phyloP scores from a whole-genome alignment of 2,797 vertebrate genomes.

The Pristis pectinata region DNA sequence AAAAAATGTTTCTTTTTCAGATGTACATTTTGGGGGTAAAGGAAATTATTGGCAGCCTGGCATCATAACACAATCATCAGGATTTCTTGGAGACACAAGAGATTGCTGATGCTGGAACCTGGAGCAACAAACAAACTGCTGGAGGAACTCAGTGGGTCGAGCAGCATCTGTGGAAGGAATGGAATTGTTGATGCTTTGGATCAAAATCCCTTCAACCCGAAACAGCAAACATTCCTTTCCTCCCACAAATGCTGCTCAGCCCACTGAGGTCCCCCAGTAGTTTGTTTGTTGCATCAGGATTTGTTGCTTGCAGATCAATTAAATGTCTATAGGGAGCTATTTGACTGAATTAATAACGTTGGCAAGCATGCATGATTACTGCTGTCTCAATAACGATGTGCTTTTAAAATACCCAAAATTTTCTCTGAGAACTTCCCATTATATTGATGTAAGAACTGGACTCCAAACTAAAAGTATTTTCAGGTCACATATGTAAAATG shows the following conservation, averaged over 20 bases:
- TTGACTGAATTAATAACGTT: constrained; percentile 1
- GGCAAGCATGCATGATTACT: background rate
- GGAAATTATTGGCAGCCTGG: background rate
- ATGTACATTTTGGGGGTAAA: background rate
- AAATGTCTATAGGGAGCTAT: background rate
- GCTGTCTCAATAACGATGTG: background rate
- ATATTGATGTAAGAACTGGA: background rate
- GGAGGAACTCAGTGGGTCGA: no score
- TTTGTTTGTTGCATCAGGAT: background rate
- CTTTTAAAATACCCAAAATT: background rate
- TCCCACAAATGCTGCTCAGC: no score
- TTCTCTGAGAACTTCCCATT: background rate
- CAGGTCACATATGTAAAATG: background rate
- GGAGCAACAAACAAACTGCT: no score
- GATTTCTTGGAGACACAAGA: background rate
- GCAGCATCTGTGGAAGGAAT: no score
- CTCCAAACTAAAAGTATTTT: background rate
- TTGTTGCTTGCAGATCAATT: background rate
- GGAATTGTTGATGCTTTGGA: no score
- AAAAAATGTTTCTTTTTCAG: background rate
- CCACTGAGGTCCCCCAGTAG: no score
- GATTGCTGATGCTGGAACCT: no score
- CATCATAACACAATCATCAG: background rate
- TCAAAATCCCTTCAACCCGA: no score
- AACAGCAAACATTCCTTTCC: no score